Percentiles rank a stretch among this genome's conserved stretches.
These are phyloP conservation scores for Tetraodon nigroviridis DNA, from an alignment of 2,113 vertebrate genomes.

Conservation along the genomic window DNA sequence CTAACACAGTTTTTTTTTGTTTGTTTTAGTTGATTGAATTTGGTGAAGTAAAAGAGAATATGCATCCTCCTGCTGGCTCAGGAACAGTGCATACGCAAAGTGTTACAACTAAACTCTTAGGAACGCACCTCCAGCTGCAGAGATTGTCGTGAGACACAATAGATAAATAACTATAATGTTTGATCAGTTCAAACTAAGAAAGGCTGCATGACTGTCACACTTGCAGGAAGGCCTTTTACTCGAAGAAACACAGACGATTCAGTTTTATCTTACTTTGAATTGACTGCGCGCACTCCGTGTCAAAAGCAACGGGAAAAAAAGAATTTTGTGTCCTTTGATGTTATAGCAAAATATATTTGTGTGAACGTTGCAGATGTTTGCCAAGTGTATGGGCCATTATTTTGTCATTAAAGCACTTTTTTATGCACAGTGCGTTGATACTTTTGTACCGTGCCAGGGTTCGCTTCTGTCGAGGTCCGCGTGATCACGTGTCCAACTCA, in stretches of 20 bases:
- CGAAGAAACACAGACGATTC: too few relatives aligned
- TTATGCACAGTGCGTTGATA: slow-evolving; percentile 72
- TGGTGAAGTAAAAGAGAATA: slow-evolving; percentile 26
- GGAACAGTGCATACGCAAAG: slow-evolving; percentile 46
- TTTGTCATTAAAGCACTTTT: slow-evolving; percentile 77
- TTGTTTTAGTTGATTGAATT: too few relatives aligned
- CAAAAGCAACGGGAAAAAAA: background rate
- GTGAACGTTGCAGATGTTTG: slow-evolving; percentile 32
- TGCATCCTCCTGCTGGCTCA: slow-evolving; percentile 69
- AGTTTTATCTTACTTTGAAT: background rate
- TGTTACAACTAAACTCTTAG: background rate
- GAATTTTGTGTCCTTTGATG: background rate
- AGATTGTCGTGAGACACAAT: slow-evolving; percentile 1
- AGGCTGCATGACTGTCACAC: too few relatives aligned
- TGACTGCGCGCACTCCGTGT: background rate
- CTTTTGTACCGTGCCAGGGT: slow-evolving; percentile 68
- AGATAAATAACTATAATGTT: slow-evolving; percentile 2
- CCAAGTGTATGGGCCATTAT: slow-evolving; percentile 62
- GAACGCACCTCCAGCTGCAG: background rate
- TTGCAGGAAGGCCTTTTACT: too few relatives aligned
- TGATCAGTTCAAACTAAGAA: background rate
- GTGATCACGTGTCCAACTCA: slow-evolving; percentile 3
- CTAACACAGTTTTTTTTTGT: background rate
- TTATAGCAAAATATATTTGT: too few relatives aligned
- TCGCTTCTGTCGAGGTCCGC: slow-evolving; percentile 26